Percentiles rank a stretch among this genome's conserved stretches.
Conservation (phyloP, 2,888 invertebrate species). For the Geotrupes spiniger region DNA sequence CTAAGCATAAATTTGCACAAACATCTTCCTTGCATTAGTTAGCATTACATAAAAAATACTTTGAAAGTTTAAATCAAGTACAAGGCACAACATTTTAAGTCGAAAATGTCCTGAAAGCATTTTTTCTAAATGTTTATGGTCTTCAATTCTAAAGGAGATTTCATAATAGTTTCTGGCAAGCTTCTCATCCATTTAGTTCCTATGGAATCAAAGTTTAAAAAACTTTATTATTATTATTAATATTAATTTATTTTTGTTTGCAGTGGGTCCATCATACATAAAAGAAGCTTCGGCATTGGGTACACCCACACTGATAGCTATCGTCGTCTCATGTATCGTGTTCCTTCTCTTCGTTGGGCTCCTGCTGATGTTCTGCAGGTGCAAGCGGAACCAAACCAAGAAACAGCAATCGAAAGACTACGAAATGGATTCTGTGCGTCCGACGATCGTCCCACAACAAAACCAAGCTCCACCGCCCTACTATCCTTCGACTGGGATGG, state of each 20-base stretch:
- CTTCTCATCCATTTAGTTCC: not conserved
- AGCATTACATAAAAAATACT: too few relatives aligned
- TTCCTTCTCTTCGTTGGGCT: slow-evolving; percentile 73
- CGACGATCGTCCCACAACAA: slow-evolving; percentile 81
- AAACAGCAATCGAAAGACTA: slow-evolving; percentile 82
- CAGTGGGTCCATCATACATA: slow-evolving; percentile 80
- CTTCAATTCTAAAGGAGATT: too few relatives aligned
- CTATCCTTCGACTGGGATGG: slow-evolving; percentile 83
- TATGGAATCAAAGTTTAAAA: not conserved
- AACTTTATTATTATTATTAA: not conserved
- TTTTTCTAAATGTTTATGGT: too few relatives aligned
- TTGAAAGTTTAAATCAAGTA: too few relatives aligned
- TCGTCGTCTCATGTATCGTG: slow-evolving; percentile 77
- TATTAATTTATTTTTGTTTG: slow-evolving; percentile 6
- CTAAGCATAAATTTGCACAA: too few relatives aligned
- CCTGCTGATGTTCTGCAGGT: slow-evolving; percentile 79
- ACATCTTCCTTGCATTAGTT: too few relatives aligned
- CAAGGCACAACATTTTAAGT: too few relatives aligned
- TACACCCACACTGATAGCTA: slow-evolving; percentile 74
- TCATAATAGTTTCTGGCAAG: slow-evolving; percentile 1
- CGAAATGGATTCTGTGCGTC: slow-evolving; percentile 85
- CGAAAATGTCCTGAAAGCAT: too few relatives aligned
- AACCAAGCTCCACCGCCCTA: slow-evolving; percentile 87
- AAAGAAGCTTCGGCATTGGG: slow-evolving; percentile 75
- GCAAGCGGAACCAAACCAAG: slow-evolving; percentile 77